phyloP scores from a whole-genome alignment of 2,888 invertebrate species.

The Entomobrya proxima region DNA sequence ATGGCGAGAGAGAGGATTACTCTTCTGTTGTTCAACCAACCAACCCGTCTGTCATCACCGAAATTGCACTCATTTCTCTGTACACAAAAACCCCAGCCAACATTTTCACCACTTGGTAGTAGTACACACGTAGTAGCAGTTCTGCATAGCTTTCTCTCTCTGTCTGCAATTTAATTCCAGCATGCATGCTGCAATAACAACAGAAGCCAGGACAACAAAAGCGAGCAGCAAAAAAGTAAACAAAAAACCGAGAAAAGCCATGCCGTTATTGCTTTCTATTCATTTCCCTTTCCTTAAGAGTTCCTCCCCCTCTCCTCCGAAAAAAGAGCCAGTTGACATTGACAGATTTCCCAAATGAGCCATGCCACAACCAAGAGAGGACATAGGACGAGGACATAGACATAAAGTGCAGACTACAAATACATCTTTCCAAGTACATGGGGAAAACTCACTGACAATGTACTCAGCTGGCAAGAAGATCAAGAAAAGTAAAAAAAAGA shows the following conservation, averaged over 20 bases:
- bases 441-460: not conserved
- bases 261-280: conserved; percentile 22
- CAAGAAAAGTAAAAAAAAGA: not conserved
- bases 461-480: not conserved
- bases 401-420: conserved; percentile 5
- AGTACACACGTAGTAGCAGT: not conserved
- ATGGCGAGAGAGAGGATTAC: conserved; percentile 26
- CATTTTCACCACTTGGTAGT: not conserved
- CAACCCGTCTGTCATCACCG: conserved; percentile 7
- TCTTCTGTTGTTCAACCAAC: not conserved
- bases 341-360: conserved; percentile 38
- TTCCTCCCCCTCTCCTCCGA: not conserved
- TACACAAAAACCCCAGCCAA: too few relatives aligned
- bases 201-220: not conserved
- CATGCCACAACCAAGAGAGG: conserved; percentile 8
- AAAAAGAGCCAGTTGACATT: conserved; percentile 16
- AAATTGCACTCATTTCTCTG: conserved; percentile 29
- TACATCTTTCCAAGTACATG: not conserved
- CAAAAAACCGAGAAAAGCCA: not conserved
- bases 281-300: not conserved
- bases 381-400: conserved; percentile 1
- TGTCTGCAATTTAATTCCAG: too few relatives aligned
- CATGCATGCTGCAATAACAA: too few relatives aligned
- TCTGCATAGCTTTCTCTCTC: too few relatives aligned
- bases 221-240: not conserved